Conservation (phyloP, 2,888 invertebrate species). For the Xestoiulus laeticollis region DNA sequence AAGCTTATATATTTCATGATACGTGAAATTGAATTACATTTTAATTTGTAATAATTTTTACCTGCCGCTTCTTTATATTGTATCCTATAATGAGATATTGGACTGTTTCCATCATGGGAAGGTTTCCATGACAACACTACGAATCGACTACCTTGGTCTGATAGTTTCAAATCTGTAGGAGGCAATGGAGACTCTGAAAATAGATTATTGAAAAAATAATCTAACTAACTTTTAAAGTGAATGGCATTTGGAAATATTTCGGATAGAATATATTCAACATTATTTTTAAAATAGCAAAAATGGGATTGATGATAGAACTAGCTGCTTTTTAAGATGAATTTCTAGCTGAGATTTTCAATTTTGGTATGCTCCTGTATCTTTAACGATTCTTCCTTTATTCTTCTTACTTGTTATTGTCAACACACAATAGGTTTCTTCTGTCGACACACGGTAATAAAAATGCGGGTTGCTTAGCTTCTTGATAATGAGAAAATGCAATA, state of each 20-base stretch:
- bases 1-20: background rate
- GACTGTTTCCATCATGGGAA: slow-evolving; percentile 74
- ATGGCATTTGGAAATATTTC: too few relatives aligned
- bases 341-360: background rate
- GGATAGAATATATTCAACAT: too few relatives aligned
- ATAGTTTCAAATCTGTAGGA: slow-evolving; percentile 74
- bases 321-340: background rate
- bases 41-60: slow-evolving; percentile 62
- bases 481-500: slow-evolving; percentile 35
- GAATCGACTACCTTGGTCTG: slow-evolving; percentile 76
- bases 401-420: slow-evolving; percentile 31
- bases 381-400: slow-evolving; percentile 22
- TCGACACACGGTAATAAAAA: background rate
- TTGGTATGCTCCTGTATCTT: background rate
- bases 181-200: slow-evolving; percentile 75
- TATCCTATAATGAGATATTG: slow-evolving; percentile 86
- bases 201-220: background rate
- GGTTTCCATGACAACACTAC: slow-evolving; percentile 80
- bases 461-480: slow-evolving; percentile 5
- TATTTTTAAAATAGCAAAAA: too few relatives aligned
- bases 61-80: slow-evolving; percentile 87
- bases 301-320: background rate
- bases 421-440: slow-evolving; percentile 28
- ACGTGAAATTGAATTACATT: background rate
- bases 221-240: too few relatives aligned